Evolutionary conservation across 2,888 invertebrate species (phyloP), one percentile per base, ranked within the genome.

Genomic region (Cryptosula pallasiana): DNA sequence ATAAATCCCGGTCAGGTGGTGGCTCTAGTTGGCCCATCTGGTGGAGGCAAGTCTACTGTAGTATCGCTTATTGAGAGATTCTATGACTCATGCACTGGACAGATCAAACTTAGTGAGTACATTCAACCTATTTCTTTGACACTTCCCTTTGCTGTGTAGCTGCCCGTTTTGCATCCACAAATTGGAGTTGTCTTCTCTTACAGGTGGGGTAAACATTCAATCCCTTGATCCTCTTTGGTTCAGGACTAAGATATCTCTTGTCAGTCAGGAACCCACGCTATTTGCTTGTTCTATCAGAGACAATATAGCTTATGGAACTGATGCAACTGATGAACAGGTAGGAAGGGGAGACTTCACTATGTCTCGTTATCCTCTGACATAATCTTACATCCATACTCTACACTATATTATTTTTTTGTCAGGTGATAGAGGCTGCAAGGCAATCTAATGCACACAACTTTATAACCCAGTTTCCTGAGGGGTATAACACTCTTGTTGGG

Each of bases 401-500:
- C n/a, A n/a, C n/a, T n/a, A n/a, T n/a, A n/a, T n/a, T n/a, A n/a
- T n/a, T n/a, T n/a, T n/a, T n/a, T n/a, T 73, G 72, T 29, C 73
- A 82, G 81, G 76, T 83, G 1, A 76, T 78, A 20, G 79, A 79
- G 54, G 82, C 78, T 32, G 79, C 82, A 2, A 81, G 79, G 69
- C 80, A 81, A 72, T 81, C 83, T 34, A 83, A 83, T 77, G 82
- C 83, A n/a, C 82, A 83, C 74, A 79, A 81, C 32, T 83, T 83
- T 75, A 81, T 83, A 27, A 71, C 73, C 23, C 72, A 77, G 13
- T 82, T 83, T 77, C 80, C 82, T 74, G 76, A 81, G 1, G 81
- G 81, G 34, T 83, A 83, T 74, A 78, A 81, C 54, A 83, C 83
- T 0, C 71, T 80, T 71, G 83, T 83, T 2, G 83, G 83, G 0